Evolutionary conservation across 2,113 vertebrate genomes (phyloP).

Genomic region (Rhinoderma darwinii): DNA sequence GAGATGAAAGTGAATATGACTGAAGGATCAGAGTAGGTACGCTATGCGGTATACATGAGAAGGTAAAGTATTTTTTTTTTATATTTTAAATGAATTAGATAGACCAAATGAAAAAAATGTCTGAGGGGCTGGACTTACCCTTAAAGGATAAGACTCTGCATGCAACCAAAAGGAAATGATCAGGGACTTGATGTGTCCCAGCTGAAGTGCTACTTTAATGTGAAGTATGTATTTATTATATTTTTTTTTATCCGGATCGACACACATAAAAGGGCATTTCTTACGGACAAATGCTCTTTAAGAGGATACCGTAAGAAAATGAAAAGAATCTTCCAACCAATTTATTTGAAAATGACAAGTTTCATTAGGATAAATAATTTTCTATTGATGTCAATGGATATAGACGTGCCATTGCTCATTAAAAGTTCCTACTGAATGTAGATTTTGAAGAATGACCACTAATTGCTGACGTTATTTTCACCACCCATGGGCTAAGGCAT

Average conservation of each 20-base stretch:
- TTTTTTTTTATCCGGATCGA: background rate
- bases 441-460: background rate
- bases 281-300: background rate
- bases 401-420: slow-evolving; percentile 8
- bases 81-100: too few species aligned
- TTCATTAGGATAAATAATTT: background rate
- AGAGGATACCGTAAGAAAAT: background rate
- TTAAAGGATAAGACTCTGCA: too few species aligned
- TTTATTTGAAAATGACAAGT: too few species aligned
- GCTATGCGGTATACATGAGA: too few species aligned
- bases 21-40: too few species aligned
- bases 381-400: background rate
- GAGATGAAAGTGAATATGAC: too few species aligned
- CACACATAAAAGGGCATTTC: background rate
- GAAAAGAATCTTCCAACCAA: background rate
- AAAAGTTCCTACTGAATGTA: background rate
- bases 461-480: background rate
- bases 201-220: background rate
- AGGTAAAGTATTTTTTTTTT: too few species aligned
- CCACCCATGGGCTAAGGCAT: slow-evolving; percentile 4
- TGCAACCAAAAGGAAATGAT: too few species aligned
- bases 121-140: too few species aligned
- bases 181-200: too few species aligned
- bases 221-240: background rate
- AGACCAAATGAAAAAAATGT: too few species aligned